These are phyloP conservation scores for Gadus macrocephalus DNA, from an alignment of 2,113 vertebrate species.

Conservation along the genomic window DNA sequence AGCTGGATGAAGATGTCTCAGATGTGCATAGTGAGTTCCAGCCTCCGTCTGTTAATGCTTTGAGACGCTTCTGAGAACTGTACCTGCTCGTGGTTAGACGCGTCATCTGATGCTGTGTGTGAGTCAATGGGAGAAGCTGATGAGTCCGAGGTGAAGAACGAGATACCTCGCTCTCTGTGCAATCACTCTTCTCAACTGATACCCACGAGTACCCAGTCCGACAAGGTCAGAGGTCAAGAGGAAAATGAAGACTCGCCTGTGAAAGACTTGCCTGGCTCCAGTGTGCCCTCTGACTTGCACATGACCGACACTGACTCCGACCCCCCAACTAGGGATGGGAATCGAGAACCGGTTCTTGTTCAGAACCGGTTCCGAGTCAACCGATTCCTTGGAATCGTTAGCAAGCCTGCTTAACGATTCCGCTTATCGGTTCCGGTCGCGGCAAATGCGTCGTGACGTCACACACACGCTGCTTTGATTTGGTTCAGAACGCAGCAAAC, in stretches of 20 bases:
- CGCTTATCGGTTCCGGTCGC: too few species aligned
- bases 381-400: too few species aligned
- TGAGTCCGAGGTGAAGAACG: neutral
- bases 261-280: conserved; percentile 3
- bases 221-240: neutral
- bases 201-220: neutral
- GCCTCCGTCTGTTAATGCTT: neutral
- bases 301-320: conserved; percentile 7
- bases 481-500: too few species aligned
- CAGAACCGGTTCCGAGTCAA: too few species aligned
- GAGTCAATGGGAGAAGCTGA: conserved; percentile 3
- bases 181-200: neutral
- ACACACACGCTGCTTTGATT: too few species aligned
- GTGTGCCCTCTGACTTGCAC: neutral
- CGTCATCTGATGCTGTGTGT: neutral
- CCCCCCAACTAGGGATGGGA: neutral
- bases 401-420: too few species aligned
- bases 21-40: conserved; percentile 3
- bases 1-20: neutral
- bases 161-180: neutral
- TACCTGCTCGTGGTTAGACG: conserved; percentile 5
- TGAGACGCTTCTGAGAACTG: neutral
- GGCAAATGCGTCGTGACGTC: too few species aligned
- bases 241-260: neutral
- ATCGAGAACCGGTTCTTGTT: too few species aligned